Percentiles rank a stretch among this genome's conserved stretches.
These are phyloP conservation scores for Otis tarda DNA, from an alignment of 2,113 vertebrate genomes.

Conservation along the genomic window DNA sequence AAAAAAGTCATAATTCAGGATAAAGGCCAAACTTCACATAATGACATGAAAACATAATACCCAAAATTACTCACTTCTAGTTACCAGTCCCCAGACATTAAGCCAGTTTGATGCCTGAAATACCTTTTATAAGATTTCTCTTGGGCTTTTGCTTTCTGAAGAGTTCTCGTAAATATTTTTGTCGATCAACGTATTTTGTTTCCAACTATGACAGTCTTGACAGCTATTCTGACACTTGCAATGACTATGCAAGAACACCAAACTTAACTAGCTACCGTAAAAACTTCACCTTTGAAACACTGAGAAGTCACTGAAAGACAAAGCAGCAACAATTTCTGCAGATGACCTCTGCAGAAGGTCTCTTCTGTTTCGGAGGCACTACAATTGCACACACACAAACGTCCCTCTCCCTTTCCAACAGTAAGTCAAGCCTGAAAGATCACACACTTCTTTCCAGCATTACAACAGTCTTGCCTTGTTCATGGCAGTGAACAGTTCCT, in stretches of 20 bases:
- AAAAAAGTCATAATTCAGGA: background rate
- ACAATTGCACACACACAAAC: background rate
- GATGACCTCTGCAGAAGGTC: too few species aligned
- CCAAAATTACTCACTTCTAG: background rate
- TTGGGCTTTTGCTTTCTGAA: background rate
- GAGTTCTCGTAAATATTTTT: background rate
- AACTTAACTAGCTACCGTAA: background rate
- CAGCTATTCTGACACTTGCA: background rate
- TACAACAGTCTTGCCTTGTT: background rate
- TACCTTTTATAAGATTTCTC: background rate
- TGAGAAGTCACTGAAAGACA: background rate
- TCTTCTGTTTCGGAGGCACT: background rate
- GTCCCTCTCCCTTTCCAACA: background rate
- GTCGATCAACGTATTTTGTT: fast-evolving
- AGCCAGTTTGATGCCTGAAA: background rate
- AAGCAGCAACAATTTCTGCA: background rate
- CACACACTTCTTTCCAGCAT: background rate
- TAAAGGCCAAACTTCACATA: background rate
- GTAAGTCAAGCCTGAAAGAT: background rate
- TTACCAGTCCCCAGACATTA: background rate
- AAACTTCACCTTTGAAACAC: background rate
- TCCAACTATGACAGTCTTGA: background rate
- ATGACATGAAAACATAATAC: background rate
- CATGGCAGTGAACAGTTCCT: background rate
- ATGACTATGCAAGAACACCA: background rate